Evolutionary conservation across 2,888 invertebrate genomes (phyloP), one percentile per base, ranked within the genome.

Genomic region (Magallana nippona): DNA sequence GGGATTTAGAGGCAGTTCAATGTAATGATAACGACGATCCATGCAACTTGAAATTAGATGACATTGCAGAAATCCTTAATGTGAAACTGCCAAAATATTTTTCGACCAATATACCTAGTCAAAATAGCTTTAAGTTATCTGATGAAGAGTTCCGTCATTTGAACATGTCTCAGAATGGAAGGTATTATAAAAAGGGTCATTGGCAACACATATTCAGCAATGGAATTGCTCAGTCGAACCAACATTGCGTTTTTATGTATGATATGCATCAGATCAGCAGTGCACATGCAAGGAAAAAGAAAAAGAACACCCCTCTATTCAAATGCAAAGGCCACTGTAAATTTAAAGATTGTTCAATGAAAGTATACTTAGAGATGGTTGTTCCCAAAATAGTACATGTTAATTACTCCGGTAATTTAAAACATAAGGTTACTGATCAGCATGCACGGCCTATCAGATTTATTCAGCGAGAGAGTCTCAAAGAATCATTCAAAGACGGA

Each of bases 331-430:
- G 27, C 17, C 17, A 77, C 32, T 77, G 77, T 55, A 55, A 55
- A 17, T 44, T 79, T 17, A 55, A 17, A 55, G 79, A 79, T 56
- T 79, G 79, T 79, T 19, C 15, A 3, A 79, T 79, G 79, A 55
- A 22, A 27, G 55, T 55, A 10, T 15, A 55, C 15, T 13, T 79
- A 13, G 17, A 79, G 56, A 79, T 79, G 79, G 17, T 32, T 19
- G n/a, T 19, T n/a, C 5, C 17, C 13, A 15, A 79, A 11, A 79
- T n/a, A 32, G 15, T 79, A 44, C 19, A 79, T 79, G 55, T 79
- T 2, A 8, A 44, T 44, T 44, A 44, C 44, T 44, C 44, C 44
- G 62, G 17, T 10, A 1, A 62, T 10, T 10, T 58, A 15, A 81
- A 44, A 11, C 81, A 81, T 10, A 44, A 27, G 8, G 44, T 19